A percentile compares a stretch with the other conserved stretches of the same genome.
Conservation (phyloP, 2,888 invertebrate genomes). For the Ptycholaimellus sp. region DNA sequence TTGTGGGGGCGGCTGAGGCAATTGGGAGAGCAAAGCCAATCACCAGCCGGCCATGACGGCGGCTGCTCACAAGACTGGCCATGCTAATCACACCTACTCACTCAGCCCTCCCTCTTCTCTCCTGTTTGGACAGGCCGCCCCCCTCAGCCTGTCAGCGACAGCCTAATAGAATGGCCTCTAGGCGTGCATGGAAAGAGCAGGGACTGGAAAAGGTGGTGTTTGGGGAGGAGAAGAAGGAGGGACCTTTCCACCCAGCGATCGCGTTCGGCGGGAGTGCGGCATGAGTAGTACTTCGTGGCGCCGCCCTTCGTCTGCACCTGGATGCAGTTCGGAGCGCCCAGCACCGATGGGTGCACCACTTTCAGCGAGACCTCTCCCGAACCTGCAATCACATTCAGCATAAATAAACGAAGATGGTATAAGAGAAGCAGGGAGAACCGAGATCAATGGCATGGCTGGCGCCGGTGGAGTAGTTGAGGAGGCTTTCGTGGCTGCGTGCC, state of each 20-base stretch:
- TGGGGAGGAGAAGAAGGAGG: neutral
- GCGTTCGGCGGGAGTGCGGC: slow-evolving; percentile 19
- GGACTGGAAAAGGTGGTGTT: neutral
- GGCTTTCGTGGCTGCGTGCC: slow-evolving; percentile 20
- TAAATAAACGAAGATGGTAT: neutral
- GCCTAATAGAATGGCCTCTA: neutral
- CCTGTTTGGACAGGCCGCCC: slow-evolving; percentile 1
- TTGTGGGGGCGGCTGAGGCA: neutral
- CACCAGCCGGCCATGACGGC: too few species aligned
- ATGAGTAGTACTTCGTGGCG: slow-evolving; percentile 18
- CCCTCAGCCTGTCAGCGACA: neutral
- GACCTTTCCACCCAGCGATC: slow-evolving; percentile 23
- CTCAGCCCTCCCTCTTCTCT: neutral
- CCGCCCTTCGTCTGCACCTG: slow-evolving; percentile 13
- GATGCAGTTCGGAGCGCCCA: slow-evolving; percentile 21
- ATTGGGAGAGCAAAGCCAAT: too few species aligned
- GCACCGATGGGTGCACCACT: slow-evolving; percentile 21
- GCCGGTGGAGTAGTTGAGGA: slow-evolving; percentile 16
- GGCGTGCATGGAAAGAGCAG: neutral
- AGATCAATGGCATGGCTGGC: slow-evolving; percentile 21
- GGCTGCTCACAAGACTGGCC: too few species aligned
- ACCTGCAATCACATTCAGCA: slow-evolving; percentile 8
- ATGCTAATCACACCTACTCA: too few species aligned
- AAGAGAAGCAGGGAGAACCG: slow-evolving; percentile 10
- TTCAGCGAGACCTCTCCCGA: slow-evolving; percentile 13